Conservation (phyloP, 2,797 vertebrate species). For the Selene dorsalis region DNA sequence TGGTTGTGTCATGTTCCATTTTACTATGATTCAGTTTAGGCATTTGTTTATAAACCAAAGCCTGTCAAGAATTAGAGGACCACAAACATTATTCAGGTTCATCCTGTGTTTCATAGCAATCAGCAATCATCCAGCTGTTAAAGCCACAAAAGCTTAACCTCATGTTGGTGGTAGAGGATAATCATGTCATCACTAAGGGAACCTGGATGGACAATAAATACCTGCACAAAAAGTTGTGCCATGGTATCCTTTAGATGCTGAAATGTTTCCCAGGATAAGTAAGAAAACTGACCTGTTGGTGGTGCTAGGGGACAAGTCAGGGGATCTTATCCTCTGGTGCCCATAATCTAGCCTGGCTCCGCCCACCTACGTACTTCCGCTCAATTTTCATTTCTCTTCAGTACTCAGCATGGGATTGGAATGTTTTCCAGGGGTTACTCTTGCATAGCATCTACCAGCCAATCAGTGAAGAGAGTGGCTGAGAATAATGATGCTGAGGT, state of each 20-base stretch:
- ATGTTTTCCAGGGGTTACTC: too few species aligned
- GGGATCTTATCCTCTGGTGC: background rate
- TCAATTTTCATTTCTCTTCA: too few species aligned
- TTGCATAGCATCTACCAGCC: too few species aligned
- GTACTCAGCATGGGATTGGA: too few species aligned
- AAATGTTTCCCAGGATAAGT: background rate
- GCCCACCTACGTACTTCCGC: too few species aligned
- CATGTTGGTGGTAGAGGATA: background rate
- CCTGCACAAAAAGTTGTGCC: background rate
- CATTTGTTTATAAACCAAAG: background rate
- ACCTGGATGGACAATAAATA: background rate
- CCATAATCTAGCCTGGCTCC: background rate
- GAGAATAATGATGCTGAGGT: too few species aligned
- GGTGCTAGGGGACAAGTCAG: background rate
- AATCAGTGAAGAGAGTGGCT: too few species aligned
- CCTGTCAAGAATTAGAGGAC: background rate
- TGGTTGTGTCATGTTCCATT: background rate
- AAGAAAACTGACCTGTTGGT: background rate
- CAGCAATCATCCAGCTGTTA: background rate
- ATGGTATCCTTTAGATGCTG: background rate
- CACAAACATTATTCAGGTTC: background rate
- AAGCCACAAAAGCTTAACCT: background rate
- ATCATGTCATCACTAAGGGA: background rate
- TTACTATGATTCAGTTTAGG: too few species aligned
- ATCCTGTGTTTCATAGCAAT: background rate